Evolutionary conservation across 2,888 invertebrate genomes (phyloP), one percentile per base, ranked within the genome.

Genomic region (Syrista parreyssii): DNA sequence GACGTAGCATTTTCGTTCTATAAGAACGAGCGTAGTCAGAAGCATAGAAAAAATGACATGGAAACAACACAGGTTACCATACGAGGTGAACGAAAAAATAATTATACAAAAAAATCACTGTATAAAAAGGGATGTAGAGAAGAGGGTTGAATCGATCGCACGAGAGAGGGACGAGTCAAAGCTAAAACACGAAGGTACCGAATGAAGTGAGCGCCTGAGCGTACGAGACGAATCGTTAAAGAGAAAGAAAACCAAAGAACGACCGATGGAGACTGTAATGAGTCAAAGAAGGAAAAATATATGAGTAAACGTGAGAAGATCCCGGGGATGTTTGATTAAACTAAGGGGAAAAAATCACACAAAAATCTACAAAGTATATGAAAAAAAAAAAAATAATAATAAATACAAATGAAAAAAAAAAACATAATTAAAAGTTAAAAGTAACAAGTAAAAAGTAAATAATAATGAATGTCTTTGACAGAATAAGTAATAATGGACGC

Each of bases 391-490:
- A 68, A 74, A 71, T n/a, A n/a, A n/a, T n/a, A n/a, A 35, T 68
- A 55, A 15, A 31, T 71, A 33, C 71, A 71, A 71, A 71, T 71
- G 31, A 15, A 6, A 71, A 71, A 71, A 68, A 86, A 84, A 71
- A 86, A 84, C 78, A 81, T 78, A 84, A 82, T 81, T 84, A 83
- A 82, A 81, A 78, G 23, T 79, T 82, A 81, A 83, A 75, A 71
- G 73, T 85, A 86, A 83, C 83, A 77, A 81, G 79, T 80, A 82
- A 82, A 83, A 40, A 77, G 69, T 84, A 82, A 82, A 80, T 32
- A 79, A 84, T 82, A 82, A 82, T 85, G 83, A 83, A 83, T 84
- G 85, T 85, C 81, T 86, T 84, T 83, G 81, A 76, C 23, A 74
- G 12, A 40, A 77, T 69, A 78, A 78, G 74, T 71, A 69, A 69